Conservation (phyloP, 2,797 vertebrate genomes). For the Poecilia wingei region DNA sequence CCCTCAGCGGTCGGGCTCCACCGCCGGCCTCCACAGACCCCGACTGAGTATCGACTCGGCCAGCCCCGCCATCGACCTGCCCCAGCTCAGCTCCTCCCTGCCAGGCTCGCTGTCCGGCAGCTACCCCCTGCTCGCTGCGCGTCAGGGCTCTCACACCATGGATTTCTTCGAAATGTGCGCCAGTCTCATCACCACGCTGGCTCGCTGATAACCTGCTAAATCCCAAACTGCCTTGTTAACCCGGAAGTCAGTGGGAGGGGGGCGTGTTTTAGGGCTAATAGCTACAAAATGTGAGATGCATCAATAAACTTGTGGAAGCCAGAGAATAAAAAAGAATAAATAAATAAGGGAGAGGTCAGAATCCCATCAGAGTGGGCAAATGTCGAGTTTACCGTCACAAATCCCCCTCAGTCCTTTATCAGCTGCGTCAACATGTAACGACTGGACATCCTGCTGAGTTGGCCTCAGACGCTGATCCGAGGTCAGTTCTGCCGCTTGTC, state of each 20-base stretch:
- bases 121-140: conserved; percentile 79
- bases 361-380: conserved; percentile 8
- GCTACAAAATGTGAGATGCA: conserved; percentile 21
- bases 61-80: conserved; percentile 76
- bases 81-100: conserved; percentile 87
- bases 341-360: conserved; percentile 16
- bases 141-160: conserved; percentile 97
- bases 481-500: conserved; percentile 47
- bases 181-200: conserved; percentile 95
- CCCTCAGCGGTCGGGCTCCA: conserved; percentile 92
- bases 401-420: conserved; percentile 29
- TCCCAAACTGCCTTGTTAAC: conserved; percentile 20
- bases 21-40: conserved; percentile 87
- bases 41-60: conserved; percentile 91
- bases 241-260: conserved; percentile 26
- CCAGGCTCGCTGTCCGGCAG: conserved; percentile 88
- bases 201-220: conserved; percentile 82
- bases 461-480: conserved; percentile 29
- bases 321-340: background rate
- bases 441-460: conserved; percentile 33
- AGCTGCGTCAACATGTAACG: conserved; percentile 35
- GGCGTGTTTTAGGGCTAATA: conserved; percentile 10
- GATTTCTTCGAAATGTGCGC: conserved; percentile 99
- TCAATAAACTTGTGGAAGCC: conserved; percentile 18
- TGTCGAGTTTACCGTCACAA: conserved; percentile 44